Base-by-base conservation (phyloP, 1,140 invertebrate species). In the Camponotus pennsylvanicus region DNA sequence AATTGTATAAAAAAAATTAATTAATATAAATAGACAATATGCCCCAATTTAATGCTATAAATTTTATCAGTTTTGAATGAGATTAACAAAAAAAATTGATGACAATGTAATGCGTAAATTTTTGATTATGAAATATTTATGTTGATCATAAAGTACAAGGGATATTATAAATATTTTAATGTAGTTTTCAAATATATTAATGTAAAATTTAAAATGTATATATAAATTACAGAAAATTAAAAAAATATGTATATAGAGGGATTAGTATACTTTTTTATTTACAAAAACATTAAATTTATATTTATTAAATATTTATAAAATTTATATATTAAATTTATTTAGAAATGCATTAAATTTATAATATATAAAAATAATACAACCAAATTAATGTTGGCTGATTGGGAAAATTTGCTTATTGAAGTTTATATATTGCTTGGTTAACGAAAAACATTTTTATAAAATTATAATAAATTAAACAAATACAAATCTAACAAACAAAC, bases 211-310 rank as follows among this genome's bases (percentile, higher is more conserved):
- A 59, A 27, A 27, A 45, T 11, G 8, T n/a, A 18, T 11, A 15
- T n/a, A 18, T n/a, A 64, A 42, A 32, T 27, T 64, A 52, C 18
- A 77, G 1, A 32, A 64, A n/a, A 64, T n/a, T 40, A 37, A 73
- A 37, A 40, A 40, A 4, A 40, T 40, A 40, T 57, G 0, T 5
- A 55, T 18, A 18, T 18, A 71, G 1, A 75, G 15, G 11, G 40
- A 21, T 6, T 52, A 52, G 15, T 52, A 15, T 52, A 15, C 4
- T 52, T 52, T 37, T 40, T 15, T 9, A 61, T 27, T 61, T 77
- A 45, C 45, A 42, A 63, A 40, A 27, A 27, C 63, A 77, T 27
- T n/a, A 37, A 52, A 78, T 66, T 49, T 64, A 4, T 34, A n/a
- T 27, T 27, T 27, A 27, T 27, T 27, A 27, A 27, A 27, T 27